Evolutionary conservation across 2,113 vertebrate genomes (phyloP).

Genomic region (Cygnus atratus): DNA sequence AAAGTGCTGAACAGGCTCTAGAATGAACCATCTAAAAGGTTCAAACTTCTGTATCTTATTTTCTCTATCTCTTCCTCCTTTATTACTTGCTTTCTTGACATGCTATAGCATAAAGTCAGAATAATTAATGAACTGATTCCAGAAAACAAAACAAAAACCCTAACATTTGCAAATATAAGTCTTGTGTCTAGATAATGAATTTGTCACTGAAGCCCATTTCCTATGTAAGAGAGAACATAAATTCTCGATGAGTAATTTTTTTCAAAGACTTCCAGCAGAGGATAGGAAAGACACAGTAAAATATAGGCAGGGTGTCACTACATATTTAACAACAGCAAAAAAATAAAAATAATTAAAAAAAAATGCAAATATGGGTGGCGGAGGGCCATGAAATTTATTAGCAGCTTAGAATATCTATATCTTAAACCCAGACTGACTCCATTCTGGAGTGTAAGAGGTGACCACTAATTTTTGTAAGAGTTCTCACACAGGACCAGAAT

Average conservation of each 20-base stretch:
- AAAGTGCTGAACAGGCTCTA: background rate
- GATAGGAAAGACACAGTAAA: background rate
- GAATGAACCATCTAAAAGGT: background rate
- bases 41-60: background rate
- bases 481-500: background rate
- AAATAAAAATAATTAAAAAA: constrained; percentile 30
- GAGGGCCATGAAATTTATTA: background rate
- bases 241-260: background rate
- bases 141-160: background rate
- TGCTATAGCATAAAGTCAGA: background rate
- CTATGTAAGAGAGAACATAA: background rate
- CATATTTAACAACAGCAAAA: constrained; percentile 3
- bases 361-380: background rate
- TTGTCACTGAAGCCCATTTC: constrained; percentile 25
- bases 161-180: background rate
- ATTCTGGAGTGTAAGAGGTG: background rate
- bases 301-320: background rate
- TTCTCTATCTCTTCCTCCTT: background rate
- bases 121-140: constrained; percentile 35
- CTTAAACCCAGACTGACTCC: background rate
- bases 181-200: constrained; percentile 32
- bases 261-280: background rate
- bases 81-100: background rate
- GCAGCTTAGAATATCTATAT: background rate
- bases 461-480: background rate